These are phyloP conservation scores for Philonicus albiceps DNA, from an alignment of 2,888 invertebrate species.

Conservation along the genomic window DNA sequence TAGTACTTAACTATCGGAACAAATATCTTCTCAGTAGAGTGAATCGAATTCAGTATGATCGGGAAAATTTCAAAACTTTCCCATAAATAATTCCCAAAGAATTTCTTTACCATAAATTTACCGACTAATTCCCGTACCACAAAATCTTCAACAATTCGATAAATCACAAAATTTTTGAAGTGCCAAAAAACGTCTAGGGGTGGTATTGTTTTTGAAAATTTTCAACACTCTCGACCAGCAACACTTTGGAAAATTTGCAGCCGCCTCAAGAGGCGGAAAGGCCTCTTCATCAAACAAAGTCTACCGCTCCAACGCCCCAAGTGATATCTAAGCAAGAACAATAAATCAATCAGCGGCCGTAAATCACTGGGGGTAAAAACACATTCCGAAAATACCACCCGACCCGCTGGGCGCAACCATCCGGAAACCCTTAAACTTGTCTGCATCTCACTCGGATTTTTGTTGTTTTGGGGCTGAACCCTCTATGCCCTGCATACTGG, in stretches of 20 bases:
- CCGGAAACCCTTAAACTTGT: constrained; percentile 43
- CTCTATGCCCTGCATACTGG: neutral
- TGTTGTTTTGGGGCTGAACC: neutral
- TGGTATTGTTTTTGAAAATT: neutral
- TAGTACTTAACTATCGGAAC: too few species aligned
- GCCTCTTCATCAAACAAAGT: constrained; percentile 24
- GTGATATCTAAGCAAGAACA: constrained; percentile 47
- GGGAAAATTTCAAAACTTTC: neutral
- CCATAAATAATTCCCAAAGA: neutral
- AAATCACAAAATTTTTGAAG: neutral
- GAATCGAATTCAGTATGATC: neutral
- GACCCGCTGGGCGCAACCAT: constrained; percentile 21
- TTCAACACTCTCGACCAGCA: neutral
- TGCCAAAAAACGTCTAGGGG: neutral
- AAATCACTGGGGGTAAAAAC: constrained; percentile 46
- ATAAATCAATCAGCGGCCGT: constrained; percentile 48
- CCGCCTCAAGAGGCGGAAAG: neutral
- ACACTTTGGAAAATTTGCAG: constrained; percentile 9
- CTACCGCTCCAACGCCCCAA: constrained; percentile 31
- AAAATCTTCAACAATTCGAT: constrained; percentile 9
- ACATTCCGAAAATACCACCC: constrained; percentile 47
- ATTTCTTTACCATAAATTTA: neutral
- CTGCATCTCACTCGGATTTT: constrained; percentile 34
- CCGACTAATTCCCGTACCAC: neutral
- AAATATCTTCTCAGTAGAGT: too few species aligned